Conservation (phyloP, 2,797 vertebrate genomes). For the Notamacropus eugenii region DNA sequence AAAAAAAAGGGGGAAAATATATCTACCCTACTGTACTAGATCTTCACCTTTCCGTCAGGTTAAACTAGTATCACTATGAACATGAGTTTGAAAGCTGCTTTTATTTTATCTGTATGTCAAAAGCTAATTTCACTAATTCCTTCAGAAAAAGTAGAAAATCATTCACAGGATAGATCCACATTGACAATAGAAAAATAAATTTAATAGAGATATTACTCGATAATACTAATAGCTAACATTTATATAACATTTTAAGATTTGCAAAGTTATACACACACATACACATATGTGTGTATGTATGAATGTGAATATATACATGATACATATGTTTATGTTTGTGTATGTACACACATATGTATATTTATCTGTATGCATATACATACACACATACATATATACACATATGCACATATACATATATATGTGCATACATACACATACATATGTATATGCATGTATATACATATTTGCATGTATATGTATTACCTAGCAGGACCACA, state of each 20-base stretch:
- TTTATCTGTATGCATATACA: too few species aligned
- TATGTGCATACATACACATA: too few species aligned
- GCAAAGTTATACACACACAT: neutral
- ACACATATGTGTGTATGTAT: too few species aligned
- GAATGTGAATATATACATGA: too few species aligned
- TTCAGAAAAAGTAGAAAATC: neutral
- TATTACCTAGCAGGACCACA: neutral
- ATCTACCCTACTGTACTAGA: neutral
- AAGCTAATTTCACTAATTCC: conserved; percentile 3
- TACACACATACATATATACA: too few species aligned
- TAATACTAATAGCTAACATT: neutral
- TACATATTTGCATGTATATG: too few species aligned
- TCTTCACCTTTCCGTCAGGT: neutral
- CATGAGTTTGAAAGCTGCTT: neutral
- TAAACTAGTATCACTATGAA: neutral
- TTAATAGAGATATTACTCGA: neutral
- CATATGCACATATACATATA: too few species aligned
- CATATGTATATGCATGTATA: too few species aligned
- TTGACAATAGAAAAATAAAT: neutral
- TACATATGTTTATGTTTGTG: too few species aligned
- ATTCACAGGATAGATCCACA: neutral
- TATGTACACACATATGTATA: too few species aligned
- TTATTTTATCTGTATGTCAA: neutral
- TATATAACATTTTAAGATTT: neutral
- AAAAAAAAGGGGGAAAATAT: neutral